Evolutionary conservation across 2,113 vertebrate genomes (phyloP), one percentile per base, ranked within the genome.

Genomic region (Dicentrarchus labrax): DNA sequence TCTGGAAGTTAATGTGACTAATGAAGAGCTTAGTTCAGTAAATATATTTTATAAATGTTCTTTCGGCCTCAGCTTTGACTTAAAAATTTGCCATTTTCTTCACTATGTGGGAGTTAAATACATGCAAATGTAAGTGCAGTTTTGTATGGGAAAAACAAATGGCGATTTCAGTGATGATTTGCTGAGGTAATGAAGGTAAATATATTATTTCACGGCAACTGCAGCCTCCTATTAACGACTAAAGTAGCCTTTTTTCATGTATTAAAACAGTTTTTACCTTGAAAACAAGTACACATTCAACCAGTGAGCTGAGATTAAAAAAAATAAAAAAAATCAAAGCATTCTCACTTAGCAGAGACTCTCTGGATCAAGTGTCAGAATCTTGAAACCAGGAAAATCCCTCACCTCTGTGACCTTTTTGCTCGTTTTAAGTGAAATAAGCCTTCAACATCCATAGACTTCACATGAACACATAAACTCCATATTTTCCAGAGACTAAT

Each of bases 401-500:
- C 30, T 30, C 30, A 30, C 30, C 30, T 30, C 30, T 30, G 30
- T 30, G 30, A 30, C 30, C 30, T 30, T 30, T 30, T 30, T 30
- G 30, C 30, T 30, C 30, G 30, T 30, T 30, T 30, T 2, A 30
- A 30, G 30, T 15, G 16, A 39, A 36, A 48, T 67, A 9, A 48
- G 48, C 41, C 30, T 19, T 17, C 54, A 30, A 0, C n/a, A 41
- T 19, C 21, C 50, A n/a, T 13, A 22, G n/a, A 10, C 38, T 72
- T 22, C 43, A 59, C 43, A 21, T 43, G 21, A 36, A 24, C 6
- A 3, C 21, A 67, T 7, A 21, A 62, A 54, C 54, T 74, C 69
- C 60, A 6, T 43, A 12, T 66, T 62, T 85, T 69, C 76, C 65
- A 65, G n/a, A 61, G n/a, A 60, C 47, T 83, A 7, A 83, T 87